A percentile compares a stretch with the other conserved stretches of the same genome.
Evolutionary conservation across 2,888 invertebrate genomes (phyloP).

Genomic region (Rotaria macrura): DNA sequence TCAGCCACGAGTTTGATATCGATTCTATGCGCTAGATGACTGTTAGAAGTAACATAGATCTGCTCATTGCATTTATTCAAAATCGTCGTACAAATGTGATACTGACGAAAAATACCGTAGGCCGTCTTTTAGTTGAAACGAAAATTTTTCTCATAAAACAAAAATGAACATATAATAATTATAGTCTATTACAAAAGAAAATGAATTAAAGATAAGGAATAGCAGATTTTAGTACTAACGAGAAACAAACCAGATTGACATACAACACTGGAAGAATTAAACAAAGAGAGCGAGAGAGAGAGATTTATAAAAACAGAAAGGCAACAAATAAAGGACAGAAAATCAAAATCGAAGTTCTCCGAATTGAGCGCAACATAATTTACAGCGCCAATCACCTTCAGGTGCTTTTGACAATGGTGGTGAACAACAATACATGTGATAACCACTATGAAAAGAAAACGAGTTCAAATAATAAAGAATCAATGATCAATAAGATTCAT

Average conservation of each 20-base stretch:
- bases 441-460: conserved; percentile 58
- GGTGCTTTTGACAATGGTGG: conserved; percentile 88
- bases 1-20: too few relatives aligned
- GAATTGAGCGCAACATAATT: conserved; percentile 25
- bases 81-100: neutral
- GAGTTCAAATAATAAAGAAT: too few relatives aligned
- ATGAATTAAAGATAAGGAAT: neutral
- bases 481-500: too few relatives aligned
- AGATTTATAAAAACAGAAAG: neutral
- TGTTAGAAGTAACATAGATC: too few relatives aligned
- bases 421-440: conserved; percentile 96
- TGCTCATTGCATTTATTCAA: neutral
- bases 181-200: neutral
- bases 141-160: too few relatives aligned
- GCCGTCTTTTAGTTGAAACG: neutral
- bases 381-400: conserved; percentile 57
- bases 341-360: neutral
- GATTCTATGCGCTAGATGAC: too few relatives aligned
- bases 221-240: neutral
- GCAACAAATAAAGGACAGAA: neutral
- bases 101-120: neutral
- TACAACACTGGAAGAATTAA: neutral
- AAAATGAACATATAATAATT: neutral
- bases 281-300: neutral
- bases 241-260: neutral